Base-by-base conservation (phyloP, 1,140 invertebrate genomes). In the Drosophila aff. region DNA sequence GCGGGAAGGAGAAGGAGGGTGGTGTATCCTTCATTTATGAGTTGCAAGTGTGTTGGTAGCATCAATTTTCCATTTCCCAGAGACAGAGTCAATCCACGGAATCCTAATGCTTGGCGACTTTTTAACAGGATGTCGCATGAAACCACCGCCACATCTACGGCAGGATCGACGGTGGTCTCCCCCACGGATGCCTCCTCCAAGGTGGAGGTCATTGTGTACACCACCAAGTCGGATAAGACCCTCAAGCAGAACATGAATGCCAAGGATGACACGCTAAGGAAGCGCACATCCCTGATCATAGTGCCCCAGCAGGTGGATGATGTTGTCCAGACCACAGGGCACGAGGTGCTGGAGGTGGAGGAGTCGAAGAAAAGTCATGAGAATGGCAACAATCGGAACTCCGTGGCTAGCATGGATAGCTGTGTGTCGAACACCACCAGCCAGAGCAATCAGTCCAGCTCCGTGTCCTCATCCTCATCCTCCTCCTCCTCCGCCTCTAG, bases 181-280 rank as follows among this genome's bases (percentile, higher is more conserved):
- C 57, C 53, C 28, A 4, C 46, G 7, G 84, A 87, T 57, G 81
- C 77, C 40, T 66, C 74, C n/a, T 81, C 91, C 43, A 92, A 91
- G 36, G 89, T 91, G 53, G 91, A 92, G 77, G 87, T 92, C 28
- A 92, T 92, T 38, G 92, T 92, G 13, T 87, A 82, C 41, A 81
- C 85, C 18, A 93, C 85, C 11, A 93, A 93, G 44, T 92, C 91
- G 61, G 86, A 92, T 36, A 92, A 93, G 49, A 93, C 92, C 1
- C 79, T 93, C 7, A 93, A 92, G 44, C 91, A 93, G 66, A 93
- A 93, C 31, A 93, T 93, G 64, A 92, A 93, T 62, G 82, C 86
- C 74, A 92, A 90, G 81, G 91, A 93, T 65, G 92, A 93, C n/a
- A 81, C 91, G n/a, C 11, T 91, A n/a, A 52, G 91, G 16, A 93